phyloP scores from a whole-genome alignment of 2,888 invertebrate species.

The Amphipyra tragopoginis region DNA sequence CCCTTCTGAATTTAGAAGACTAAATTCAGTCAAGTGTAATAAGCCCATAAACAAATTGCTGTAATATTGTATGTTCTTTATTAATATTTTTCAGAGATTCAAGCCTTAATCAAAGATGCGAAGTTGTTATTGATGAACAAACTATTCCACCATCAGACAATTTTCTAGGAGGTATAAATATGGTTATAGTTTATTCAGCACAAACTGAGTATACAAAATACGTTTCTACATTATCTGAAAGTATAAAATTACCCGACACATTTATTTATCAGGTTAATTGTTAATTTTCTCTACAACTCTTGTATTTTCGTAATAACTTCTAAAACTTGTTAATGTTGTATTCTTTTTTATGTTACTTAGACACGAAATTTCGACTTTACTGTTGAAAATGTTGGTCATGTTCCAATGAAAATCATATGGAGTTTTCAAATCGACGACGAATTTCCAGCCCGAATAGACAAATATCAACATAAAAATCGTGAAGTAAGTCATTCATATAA shows the following conservation, averaged over 20 bases:
- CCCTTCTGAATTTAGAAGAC: too few relatives aligned
- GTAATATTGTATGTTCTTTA: neutral
- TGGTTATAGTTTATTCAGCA: constrained; percentile 86
- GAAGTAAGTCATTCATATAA: constrained; percentile 27
- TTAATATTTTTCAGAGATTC: constrained; percentile 67
- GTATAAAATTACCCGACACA: constrained; percentile 86
- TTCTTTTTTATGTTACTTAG: constrained; percentile 58
- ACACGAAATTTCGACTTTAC: constrained; percentile 75
- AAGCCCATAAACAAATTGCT: too few relatives aligned
- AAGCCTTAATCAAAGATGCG: constrained; percentile 74
- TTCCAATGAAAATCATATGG: constrained; percentile 82
- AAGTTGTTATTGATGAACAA: constrained; percentile 73
- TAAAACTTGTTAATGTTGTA: neutral
- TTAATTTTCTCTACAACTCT: neutral
- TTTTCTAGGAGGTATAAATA: constrained; percentile 68
- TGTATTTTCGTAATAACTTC: neutral
- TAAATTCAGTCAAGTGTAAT: too few relatives aligned
- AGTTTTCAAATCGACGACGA: constrained; percentile 81
- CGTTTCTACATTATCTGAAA: constrained; percentile 76
- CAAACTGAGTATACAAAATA: constrained; percentile 88
- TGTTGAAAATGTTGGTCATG: constrained; percentile 78
- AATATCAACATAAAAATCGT: constrained; percentile 58
- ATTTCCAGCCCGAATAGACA: constrained; percentile 80
- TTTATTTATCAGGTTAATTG: constrained; percentile 85
- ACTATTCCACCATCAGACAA: constrained; percentile 60